These are phyloP conservation scores for Drosophila biarmipes DNA, from an alignment of 1,140 invertebrate genomes.

Conservation along the genomic window DNA sequence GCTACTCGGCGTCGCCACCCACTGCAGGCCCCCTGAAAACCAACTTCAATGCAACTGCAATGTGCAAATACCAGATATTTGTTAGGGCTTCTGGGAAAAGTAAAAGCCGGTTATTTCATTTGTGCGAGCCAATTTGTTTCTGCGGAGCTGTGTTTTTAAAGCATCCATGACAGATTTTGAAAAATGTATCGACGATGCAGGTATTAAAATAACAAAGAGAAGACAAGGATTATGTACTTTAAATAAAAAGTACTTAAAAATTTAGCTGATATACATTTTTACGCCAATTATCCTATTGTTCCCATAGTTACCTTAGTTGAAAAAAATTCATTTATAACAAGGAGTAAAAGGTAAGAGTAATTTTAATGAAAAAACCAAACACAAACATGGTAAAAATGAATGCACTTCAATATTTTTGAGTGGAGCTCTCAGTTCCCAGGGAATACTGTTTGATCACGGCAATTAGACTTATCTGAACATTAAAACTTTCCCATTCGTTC, in stretches of 20 bases:
- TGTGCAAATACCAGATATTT: slow-evolving; percentile 10
- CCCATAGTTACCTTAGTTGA: too few relatives aligned
- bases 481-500: slow-evolving; percentile 20
- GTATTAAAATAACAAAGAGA: not conserved
- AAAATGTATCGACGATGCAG: not conserved
- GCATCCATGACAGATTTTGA: not conserved
- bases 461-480: slow-evolving; percentile 18
- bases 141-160: not conserved
- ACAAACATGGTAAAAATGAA: too few relatives aligned
- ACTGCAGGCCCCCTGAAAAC: not conserved
- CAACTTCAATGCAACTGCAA: slow-evolving; percentile 15
- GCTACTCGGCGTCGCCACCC: not conserved
- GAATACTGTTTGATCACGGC: slow-evolving; percentile 9
- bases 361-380: too few relatives aligned
- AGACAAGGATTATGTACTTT: not conserved
- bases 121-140: slow-evolving; percentile 1
- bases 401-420: too few relatives aligned
- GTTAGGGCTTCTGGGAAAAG: slow-evolving; percentile 7
- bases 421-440: not conserved
- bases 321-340: too few relatives aligned
- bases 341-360: too few relatives aligned
- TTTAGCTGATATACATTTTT: too few relatives aligned
- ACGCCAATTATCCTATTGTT: too few relatives aligned
- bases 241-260: too few relatives aligned
- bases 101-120: not conserved